Conservation (phyloP, 2,888 invertebrate species). For the Phrixothrix hirtus region DNA sequence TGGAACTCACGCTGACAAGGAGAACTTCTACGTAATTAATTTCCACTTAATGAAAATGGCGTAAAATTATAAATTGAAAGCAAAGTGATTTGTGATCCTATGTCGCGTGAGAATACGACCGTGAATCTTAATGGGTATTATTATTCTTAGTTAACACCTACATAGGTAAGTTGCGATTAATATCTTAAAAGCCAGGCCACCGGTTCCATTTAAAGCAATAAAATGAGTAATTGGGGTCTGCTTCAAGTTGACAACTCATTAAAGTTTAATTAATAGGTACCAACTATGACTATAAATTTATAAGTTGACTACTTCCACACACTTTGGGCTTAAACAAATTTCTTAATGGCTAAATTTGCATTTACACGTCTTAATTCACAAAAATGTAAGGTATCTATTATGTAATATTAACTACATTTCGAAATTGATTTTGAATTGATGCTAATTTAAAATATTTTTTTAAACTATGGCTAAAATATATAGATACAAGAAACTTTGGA, state of each 20-base stretch:
- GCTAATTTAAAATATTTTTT: too few relatives aligned
- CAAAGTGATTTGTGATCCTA: neutral
- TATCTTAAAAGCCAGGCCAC: slow-evolving; percentile 16
- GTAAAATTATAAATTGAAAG: too few relatives aligned
- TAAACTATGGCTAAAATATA: too few relatives aligned
- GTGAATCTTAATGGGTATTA: slow-evolving; percentile 16
- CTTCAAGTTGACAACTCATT: slow-evolving; percentile 17
- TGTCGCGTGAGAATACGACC: slow-evolving; percentile 16
- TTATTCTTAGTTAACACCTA: slow-evolving; percentile 20
- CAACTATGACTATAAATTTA: slow-evolving; percentile 14
- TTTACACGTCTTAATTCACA: too few relatives aligned
- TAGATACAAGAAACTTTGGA: too few relatives aligned
- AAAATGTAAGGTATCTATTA: too few relatives aligned
- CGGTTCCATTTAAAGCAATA: slow-evolving; percentile 18
- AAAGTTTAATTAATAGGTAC: slow-evolving; percentile 18
- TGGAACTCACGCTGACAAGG: neutral
- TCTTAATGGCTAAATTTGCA: too few relatives aligned
- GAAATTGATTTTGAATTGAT: too few relatives aligned
- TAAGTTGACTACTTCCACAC: slow-evolving; percentile 7
- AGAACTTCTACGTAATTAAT: neutral
- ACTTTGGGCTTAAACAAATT: too few relatives aligned
- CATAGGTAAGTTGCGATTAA: slow-evolving; percentile 17
- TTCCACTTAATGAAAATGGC: neutral
- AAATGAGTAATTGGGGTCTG: slow-evolving; percentile 16
- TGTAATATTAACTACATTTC: too few relatives aligned